Percentiles rank a stretch among this genome's conserved stretches.
Conservation (phyloP, 2,797 vertebrate genomes). For the Leucoraja ocellata region DNA sequence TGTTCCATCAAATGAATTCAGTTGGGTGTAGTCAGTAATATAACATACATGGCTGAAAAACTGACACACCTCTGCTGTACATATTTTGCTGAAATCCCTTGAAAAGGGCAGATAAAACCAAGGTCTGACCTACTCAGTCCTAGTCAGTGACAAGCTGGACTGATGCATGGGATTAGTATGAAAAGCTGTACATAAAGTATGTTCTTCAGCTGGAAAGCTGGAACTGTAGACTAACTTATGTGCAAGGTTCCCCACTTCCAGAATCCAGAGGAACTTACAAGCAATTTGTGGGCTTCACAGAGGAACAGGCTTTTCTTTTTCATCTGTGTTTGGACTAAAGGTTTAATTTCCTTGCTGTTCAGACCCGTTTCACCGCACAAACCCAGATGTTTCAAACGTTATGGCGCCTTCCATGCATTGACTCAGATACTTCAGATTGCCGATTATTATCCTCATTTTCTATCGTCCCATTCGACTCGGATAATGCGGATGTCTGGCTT, state of each 20-base stretch:
- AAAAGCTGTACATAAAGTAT: neutral
- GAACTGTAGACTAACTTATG: neutral
- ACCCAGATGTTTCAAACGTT: neutral
- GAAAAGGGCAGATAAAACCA: neutral
- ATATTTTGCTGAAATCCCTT: neutral
- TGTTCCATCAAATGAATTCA: neutral
- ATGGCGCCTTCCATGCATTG: neutral
- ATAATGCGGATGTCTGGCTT: slow-evolving; percentile 45
- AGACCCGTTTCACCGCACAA: neutral
- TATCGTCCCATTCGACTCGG: neutral
- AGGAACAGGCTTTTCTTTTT: neutral
- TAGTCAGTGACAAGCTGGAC: slow-evolving; percentile 15
- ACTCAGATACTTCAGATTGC: neutral
- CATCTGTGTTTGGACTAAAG: neutral
- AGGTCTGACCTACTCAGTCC: neutral
- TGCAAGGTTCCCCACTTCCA: neutral
- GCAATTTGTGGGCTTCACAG: neutral
- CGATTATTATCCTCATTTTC: neutral
- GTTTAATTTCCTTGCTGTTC: slow-evolving; percentile 20
- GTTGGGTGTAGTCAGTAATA: neutral
- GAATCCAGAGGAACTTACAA: slow-evolving; percentile 17
- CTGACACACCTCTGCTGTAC: neutral
- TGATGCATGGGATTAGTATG: neutral
- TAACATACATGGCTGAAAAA: slow-evolving; percentile 7
- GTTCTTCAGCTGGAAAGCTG: neutral